phyloP scores from a whole-genome alignment of 2,113 vertebrate genomes.

The Cavia aperea region DNA sequence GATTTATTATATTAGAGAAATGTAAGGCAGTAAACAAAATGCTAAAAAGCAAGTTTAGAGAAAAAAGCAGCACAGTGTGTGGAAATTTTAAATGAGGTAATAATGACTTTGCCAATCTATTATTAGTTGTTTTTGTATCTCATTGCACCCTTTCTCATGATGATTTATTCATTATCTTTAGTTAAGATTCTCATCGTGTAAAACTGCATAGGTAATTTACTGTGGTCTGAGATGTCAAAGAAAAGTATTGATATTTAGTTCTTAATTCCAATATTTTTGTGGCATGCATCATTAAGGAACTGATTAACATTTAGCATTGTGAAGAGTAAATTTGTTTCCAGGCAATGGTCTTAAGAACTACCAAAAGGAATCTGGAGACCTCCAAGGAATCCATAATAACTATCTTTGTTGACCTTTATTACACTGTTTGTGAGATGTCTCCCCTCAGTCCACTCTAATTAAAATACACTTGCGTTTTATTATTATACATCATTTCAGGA shows the following conservation, averaged over 20 bases:
- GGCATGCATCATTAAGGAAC: background rate
- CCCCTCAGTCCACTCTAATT: background rate
- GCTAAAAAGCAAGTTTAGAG: background rate
- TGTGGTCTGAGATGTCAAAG: background rate
- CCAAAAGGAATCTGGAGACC: background rate
- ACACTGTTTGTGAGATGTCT: background rate
- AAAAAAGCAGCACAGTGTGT: background rate
- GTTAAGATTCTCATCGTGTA: background rate
- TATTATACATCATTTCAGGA: background rate
- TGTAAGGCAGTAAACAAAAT: background rate
- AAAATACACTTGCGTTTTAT: background rate
- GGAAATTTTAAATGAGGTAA: background rate
- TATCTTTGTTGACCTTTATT: background rate
- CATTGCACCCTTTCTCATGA: background rate
- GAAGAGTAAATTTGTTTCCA: background rate
- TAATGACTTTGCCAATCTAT: background rate
- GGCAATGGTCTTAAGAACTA: background rate
- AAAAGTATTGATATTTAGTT: background rate
- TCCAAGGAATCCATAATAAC: background rate
- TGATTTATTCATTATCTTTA: background rate
- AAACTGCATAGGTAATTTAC: background rate
- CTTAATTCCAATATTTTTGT: background rate
- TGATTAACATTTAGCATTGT: background rate
- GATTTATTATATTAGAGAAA: background rate
- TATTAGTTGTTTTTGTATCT: background rate